Base-by-base conservation (phyloP, 2,113 vertebrate genomes). In the Podarcis muralis region DNA sequence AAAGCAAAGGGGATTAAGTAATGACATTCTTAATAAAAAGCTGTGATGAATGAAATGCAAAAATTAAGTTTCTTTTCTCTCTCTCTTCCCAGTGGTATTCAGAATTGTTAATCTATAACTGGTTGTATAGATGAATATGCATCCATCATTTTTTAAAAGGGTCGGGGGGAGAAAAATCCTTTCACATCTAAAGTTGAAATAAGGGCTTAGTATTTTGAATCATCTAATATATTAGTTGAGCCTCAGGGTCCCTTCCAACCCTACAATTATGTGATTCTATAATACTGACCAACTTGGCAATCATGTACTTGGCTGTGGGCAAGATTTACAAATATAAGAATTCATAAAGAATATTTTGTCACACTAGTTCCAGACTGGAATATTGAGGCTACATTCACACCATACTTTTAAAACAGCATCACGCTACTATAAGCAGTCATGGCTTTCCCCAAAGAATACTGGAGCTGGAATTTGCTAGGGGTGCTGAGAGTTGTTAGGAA, bases 31-130 rank as follows among this genome's bases (percentile, higher is more conserved):
- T 96, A 96, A 96, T 97, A 94, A 95, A 71, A 83, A 95, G 87
- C 62, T 93, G 96, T 97, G 97, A 97, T 96, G 95, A 97, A 97
- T 96, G 93, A 94, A 96, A 95, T n/a, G 71, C 71, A 94, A 87
- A 96, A 93, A 95, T 92, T 92, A 92, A 94, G 95, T 95, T 96
- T 92, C 96, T 95, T 97, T 97, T 97, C 95, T 97, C 48, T 53
- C 48, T 53, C 48, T 97, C 96, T 95, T 94, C 92, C 94, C 94
- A 90, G 3, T 91, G 92, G 89, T 83, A 89, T 83, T 90, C 88
- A 87, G 87, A 87, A 91, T 78, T 93, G 90, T 95, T 96, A 92
- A 96, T 94, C 87, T 95, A 96, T 95, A 95, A 94, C 95, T 90
- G 95, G 95, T 93, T 91, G 76, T 94, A 94, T 74, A 96, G 95